These are phyloP conservation scores for Ylistrum balloti DNA, from an alignment of 1,140 invertebrate genomes.

Conservation along the genomic window DNA sequence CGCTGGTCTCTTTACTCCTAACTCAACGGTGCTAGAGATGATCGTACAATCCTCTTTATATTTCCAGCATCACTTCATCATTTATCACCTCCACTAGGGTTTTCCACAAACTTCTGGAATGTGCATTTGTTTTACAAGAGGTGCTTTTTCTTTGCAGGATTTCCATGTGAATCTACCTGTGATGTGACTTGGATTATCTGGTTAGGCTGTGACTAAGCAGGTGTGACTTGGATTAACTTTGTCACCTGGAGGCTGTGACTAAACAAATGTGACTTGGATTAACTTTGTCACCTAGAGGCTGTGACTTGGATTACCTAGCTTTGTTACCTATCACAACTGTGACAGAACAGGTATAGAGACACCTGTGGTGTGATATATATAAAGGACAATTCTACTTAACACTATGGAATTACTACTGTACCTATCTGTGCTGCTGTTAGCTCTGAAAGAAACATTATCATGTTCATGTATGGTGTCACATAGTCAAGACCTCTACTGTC, in stretches of 20 bases:
- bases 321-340: no score
- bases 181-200: conserved; percentile 38
- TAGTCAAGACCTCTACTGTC: conserved; percentile 53
- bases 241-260: no score
- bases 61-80: not conserved
- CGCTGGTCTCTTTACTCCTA: not conserved
- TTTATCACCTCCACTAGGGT: not conserved
- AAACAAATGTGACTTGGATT: not conserved
- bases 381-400: not conserved
- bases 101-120: not conserved
- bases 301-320: not conserved
- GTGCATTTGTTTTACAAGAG: not conserved
- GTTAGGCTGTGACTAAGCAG: not conserved
- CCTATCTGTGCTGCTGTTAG: not conserved
- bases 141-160: not conserved
- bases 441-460: conserved; percentile 33
- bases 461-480: conserved; percentile 60
- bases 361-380: not conserved
- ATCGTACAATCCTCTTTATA: not conserved
- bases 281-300: not conserved
- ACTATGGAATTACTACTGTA: conserved; percentile 25
- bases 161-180: not conserved
- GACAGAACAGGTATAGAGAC: no score
- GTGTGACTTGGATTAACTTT: not conserved
- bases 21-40: not conserved